These are phyloP conservation scores for Chascanopsetta lugubris DNA, from an alignment of 2,113 vertebrate genomes.

Conservation along the genomic window DNA sequence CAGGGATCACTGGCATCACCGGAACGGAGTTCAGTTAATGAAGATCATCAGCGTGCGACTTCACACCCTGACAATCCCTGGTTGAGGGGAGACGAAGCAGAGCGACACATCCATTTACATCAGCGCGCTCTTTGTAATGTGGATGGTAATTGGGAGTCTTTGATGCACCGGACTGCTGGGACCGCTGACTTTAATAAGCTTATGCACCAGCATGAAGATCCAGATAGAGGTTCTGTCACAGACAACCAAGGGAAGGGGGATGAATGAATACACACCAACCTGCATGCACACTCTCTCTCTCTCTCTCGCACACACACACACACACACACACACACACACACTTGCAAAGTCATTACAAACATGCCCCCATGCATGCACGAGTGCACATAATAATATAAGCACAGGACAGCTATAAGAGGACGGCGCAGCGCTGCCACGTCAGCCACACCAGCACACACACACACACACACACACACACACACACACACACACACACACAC, in stretches of 20 bases:
- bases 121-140: conserved; percentile 44
- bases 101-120: conserved; percentile 49
- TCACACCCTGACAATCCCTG: conserved; percentile 27
- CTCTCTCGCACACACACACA: background rate
- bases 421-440: background rate
- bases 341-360: background rate
- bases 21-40: conserved; percentile 46
- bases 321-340: background rate
- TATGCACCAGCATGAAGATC: conserved; percentile 46
- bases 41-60: conserved; percentile 39
- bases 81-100: conserved; percentile 52
- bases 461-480: background rate
- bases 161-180: conserved; percentile 52
- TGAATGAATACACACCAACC: background rate
- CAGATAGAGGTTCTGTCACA: conserved; percentile 20
- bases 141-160: conserved; percentile 59
- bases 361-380: background rate
- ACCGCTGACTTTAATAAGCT: conserved; percentile 59
- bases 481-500: too few relatives aligned
- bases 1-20: conserved; percentile 17
- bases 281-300: background rate
- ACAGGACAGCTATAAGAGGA: conserved; percentile 8
- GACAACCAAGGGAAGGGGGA: background rate
- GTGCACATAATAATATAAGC: conserved; percentile 2
- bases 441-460: background rate